phyloP scores from a whole-genome alignment of 2,113 vertebrate species.

The Shinisaurus crocodilurus region DNA sequence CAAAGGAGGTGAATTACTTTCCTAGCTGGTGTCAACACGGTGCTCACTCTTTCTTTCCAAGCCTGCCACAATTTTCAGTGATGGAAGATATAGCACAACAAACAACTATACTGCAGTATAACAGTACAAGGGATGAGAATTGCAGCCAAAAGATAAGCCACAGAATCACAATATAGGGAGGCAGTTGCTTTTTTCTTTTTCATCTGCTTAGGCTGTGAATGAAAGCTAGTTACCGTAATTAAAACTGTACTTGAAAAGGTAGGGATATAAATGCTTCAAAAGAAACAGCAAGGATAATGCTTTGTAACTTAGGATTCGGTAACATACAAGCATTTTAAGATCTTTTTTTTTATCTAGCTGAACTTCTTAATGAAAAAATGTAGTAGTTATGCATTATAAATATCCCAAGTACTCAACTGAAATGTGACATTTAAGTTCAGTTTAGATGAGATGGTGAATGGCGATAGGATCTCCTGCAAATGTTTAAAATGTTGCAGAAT shows the following conservation, averaged over 20 bases:
- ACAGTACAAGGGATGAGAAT: background rate
- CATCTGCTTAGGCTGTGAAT: slow-evolving; percentile 1
- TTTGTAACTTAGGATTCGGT: background rate
- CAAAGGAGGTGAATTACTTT: background rate
- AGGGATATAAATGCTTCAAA: background rate
- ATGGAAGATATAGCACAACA: background rate
- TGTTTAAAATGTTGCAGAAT: background rate
- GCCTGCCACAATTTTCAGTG: background rate
- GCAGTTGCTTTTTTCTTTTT: background rate
- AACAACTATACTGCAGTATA: slow-evolving; percentile 3
- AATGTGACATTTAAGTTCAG: background rate
- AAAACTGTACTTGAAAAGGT: background rate
- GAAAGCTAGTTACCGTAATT: background rate
- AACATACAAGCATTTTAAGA: slow-evolving; percentile 8
- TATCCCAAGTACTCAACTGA: background rate
- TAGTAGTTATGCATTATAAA: background rate
- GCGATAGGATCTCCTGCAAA: background rate
- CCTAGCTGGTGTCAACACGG: background rate
- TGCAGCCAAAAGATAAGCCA: slow-evolving; percentile 16
- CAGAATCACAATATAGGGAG: background rate
- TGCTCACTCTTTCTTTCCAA: background rate
- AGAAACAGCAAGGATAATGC: background rate
- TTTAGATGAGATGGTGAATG: background rate
- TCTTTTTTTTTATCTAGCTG: background rate
- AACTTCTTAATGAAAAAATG: slow-evolving; percentile 12